Conservation (phyloP, 2,797 vertebrate genomes). For the Platyrinchus mystaceus region DNA sequence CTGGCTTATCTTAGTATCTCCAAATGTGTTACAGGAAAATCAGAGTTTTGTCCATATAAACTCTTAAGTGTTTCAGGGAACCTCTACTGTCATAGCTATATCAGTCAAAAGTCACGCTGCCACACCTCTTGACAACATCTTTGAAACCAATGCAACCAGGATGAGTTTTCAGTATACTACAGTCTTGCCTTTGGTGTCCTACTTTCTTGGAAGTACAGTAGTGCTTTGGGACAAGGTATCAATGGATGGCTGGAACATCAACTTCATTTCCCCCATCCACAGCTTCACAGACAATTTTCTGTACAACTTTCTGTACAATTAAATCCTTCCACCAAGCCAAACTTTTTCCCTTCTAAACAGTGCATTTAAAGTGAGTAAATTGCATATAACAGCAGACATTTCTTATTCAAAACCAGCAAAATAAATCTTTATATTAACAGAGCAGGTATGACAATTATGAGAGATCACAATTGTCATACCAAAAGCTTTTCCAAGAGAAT, state of each 20-base stretch:
- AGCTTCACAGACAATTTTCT: not conserved
- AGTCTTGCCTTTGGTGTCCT: not conserved
- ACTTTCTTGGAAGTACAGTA: not conserved
- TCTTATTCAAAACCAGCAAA: not conserved
- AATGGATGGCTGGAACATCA: accelerated
- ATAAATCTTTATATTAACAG: not conserved
- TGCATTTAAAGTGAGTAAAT: not conserved
- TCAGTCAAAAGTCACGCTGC: not conserved
- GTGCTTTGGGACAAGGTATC: not conserved
- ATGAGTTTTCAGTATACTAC: not conserved
- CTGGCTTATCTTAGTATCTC: not conserved
- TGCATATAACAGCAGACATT: not conserved
- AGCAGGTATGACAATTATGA: not conserved
- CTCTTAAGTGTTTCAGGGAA: not conserved
- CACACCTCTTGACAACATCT: not conserved
- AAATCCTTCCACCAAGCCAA: not conserved
- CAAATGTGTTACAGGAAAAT: not conserved
- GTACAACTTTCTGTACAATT: not conserved
- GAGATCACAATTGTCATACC: not conserved
- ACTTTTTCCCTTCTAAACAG: not conserved
- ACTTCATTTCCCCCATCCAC: not conserved
- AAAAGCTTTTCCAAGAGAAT: not conserved
- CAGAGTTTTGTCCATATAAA: not conserved
- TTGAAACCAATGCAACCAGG: not conserved
- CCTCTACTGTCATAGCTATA: not conserved